Conservation (phyloP, 2,888 invertebrate genomes). For the Campoplex nolae region DNA sequence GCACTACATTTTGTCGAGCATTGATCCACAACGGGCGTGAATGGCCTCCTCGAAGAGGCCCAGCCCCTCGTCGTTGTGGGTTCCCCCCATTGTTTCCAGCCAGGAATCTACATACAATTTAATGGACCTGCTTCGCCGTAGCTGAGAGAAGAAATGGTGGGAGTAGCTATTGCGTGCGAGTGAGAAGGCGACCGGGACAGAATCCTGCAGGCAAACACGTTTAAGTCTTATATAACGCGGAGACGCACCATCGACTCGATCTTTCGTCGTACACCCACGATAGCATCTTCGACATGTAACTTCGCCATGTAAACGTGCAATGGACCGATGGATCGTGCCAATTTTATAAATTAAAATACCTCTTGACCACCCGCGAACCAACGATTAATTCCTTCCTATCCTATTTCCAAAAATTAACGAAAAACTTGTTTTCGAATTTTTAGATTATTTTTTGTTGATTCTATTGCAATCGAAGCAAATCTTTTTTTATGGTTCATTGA, state of each 20-base stretch:
- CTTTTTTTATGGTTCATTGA: too few relatives aligned
- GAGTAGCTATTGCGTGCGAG: constrained; percentile 17
- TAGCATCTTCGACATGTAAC: constrained; percentile 66
- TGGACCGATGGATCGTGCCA: constrained; percentile 46
- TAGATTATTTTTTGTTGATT: too few relatives aligned
- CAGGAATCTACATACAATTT: constrained; percentile 66
- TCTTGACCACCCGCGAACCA: constrained; percentile 8
- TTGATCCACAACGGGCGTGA: constrained; percentile 70
- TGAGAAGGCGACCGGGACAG: background rate
- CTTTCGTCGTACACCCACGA: constrained; percentile 56
- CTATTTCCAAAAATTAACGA: background rate
- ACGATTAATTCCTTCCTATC: constrained; percentile 27
- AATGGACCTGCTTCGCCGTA: constrained; percentile 50
- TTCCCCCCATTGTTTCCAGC: constrained; percentile 58
- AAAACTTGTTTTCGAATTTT: background rate
- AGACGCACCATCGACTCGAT: constrained; percentile 25
- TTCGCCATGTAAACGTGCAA: constrained; percentile 45
- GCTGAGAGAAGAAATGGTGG: constrained; percentile 4
- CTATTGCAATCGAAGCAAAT: background rate
- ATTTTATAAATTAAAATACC: constrained; percentile 38
- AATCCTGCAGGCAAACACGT: constrained; percentile 32
- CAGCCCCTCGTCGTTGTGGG: constrained; percentile 44
- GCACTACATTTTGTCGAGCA: constrained; percentile 75
- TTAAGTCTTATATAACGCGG: constrained; percentile 59
- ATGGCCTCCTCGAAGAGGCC: constrained; percentile 50